These are phyloP conservation scores for Mimachlamys varia DNA, from an alignment of 2,888 invertebrate genomes.

Conservation along the genomic window DNA sequence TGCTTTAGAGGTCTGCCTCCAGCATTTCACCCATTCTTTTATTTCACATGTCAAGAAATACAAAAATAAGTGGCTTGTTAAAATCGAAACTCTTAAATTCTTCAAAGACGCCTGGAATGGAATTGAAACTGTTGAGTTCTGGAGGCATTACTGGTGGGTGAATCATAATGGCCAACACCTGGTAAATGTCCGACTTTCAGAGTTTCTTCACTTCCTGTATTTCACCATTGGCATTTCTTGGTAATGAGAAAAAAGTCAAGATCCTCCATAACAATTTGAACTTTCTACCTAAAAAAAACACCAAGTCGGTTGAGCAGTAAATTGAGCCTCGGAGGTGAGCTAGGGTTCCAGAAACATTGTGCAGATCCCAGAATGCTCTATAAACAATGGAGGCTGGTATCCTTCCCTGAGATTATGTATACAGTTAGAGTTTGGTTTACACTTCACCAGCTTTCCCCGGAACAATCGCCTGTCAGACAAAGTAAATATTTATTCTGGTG, in stretches of 20 bases:
- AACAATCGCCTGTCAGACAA: not conserved
- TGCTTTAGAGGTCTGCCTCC: not conserved
- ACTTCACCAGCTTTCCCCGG: not conserved
- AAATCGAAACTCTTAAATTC: not conserved
- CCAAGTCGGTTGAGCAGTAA: not conserved
- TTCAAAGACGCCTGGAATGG: not conserved
- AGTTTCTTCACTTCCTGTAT: not conserved
- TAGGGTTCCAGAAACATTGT: not conserved
- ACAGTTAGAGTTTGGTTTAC: not conserved
- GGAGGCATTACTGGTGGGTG: not conserved
- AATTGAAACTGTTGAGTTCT: slow-evolving; percentile 14
- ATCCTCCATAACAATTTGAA: slow-evolving; percentile 7
- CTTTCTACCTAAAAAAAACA: slow-evolving; percentile 36
- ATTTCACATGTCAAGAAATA: not conserved
- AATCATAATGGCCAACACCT: not conserved
- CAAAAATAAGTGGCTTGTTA: slow-evolving; percentile 5
- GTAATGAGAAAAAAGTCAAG: slow-evolving; percentile 26
- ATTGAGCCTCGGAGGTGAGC: not conserved
- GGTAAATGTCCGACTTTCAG: slow-evolving; percentile 8
- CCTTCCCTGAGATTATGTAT: not conserved
- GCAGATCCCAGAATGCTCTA: slow-evolving; percentile 24
- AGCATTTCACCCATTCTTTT: not conserved
- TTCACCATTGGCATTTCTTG: not conserved
- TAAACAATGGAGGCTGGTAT: slow-evolving; percentile 27
- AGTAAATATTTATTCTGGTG: not conserved